Conservation (phyloP, 2,888 invertebrate genomes). For the Clivina fossor region DNA sequence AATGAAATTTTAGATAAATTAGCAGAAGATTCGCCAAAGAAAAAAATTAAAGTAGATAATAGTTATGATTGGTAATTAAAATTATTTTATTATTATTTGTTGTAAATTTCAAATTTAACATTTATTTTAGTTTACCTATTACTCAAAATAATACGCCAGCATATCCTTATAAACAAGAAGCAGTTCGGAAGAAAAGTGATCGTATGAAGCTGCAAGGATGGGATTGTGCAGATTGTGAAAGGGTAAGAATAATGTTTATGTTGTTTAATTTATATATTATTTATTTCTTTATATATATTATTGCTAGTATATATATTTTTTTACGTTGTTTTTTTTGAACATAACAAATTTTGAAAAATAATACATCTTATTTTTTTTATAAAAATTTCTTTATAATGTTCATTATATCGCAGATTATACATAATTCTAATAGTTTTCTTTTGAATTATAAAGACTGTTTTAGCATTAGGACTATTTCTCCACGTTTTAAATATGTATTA, state of each 20-base stretch:
- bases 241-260: conserved; percentile 43
- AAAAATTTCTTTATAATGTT: too few relatives aligned
- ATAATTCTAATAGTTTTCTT: too few relatives aligned
- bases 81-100: neutral
- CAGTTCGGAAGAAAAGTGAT: conserved; percentile 49
- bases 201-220: conserved; percentile 50
- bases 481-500: too few relatives aligned
- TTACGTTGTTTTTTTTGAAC: too few relatives aligned
- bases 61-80: conserved; percentile 23
- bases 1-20: conserved; percentile 15
- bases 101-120: neutral
- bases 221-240: conserved; percentile 51
- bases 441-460: too few relatives aligned
- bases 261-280: neutral
- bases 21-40: conserved; percentile 1
- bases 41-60: conserved; percentile 18
- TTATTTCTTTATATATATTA: too few relatives aligned
- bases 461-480: too few relatives aligned
- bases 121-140: conserved; percentile 13
- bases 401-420: too few relatives aligned
- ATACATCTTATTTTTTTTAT: too few relatives aligned
- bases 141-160: conserved; percentile 41
- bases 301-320: too few relatives aligned
- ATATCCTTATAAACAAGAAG: conserved; percentile 45
- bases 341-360: too few relatives aligned